These are phyloP conservation scores for Archocentrus centrarchus DNA, from an alignment of 2,113 vertebrate genomes.

Conservation along the genomic window DNA sequence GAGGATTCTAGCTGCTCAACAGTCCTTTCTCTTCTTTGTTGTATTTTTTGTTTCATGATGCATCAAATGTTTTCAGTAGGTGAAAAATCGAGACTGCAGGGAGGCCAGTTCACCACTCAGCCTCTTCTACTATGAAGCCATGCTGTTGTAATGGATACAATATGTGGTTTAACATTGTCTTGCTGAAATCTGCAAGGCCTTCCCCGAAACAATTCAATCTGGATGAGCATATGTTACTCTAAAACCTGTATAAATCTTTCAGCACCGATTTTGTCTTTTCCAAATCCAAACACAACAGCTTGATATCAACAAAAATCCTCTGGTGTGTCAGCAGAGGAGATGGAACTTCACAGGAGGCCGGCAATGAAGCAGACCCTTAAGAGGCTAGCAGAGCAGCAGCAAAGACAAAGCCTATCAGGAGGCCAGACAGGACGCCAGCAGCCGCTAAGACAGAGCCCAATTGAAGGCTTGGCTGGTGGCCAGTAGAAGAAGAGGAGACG, in stretches of 20 bases:
- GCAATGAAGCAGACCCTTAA: too few relatives aligned
- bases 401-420: too few relatives aligned
- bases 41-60: neutral
- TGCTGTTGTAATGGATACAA: neutral
- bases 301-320: too few relatives aligned
- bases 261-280: neutral
- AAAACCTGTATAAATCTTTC: neutral
- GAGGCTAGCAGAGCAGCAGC: too few relatives aligned
- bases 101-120: neutral
- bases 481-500: too few relatives aligned
- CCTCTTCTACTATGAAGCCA: neutral
- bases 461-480: too few relatives aligned
- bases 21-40: neutral
- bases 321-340: too few relatives aligned
- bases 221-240: neutral
- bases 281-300: too few relatives aligned
- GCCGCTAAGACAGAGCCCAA: too few relatives aligned
- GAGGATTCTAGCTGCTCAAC: neutral
- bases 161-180: neutral
- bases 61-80: neutral
- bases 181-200: neutral
- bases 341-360: too few relatives aligned
- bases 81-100: neutral
- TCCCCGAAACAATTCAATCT: neutral
- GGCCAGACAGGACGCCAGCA: too few relatives aligned